Percentiles rank a stretch among this genome's conserved stretches.
phyloP scores from a whole-genome alignment of 1,140 invertebrate genomes.

The Venustaconcha ellipsiformis region DNA sequence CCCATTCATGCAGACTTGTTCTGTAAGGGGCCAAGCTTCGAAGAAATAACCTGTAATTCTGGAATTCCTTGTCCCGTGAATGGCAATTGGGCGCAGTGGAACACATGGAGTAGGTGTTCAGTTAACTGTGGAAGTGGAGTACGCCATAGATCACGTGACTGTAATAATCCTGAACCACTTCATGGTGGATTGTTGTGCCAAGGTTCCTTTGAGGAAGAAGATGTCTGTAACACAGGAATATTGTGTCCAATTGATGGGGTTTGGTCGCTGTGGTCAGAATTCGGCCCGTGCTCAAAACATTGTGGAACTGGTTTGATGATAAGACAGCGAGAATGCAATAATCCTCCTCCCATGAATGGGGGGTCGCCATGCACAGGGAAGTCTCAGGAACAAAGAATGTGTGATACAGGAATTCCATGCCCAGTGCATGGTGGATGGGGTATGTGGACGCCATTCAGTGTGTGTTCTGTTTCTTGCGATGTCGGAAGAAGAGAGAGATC shows the following conservation, averaged over 20 bases:
- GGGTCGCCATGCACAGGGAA: slow-evolving; percentile 77
- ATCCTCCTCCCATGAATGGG: slow-evolving; percentile 74
- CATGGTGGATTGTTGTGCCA: slow-evolving; percentile 54
- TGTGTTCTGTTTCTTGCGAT: slow-evolving; percentile 47
- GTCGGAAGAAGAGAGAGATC: slow-evolving; percentile 44
- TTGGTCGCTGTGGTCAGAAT: slow-evolving; percentile 39
- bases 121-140: slow-evolving; percentile 35
- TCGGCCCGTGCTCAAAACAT: slow-evolving; percentile 24
- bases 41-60: slow-evolving; percentile 49
- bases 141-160: slow-evolving; percentile 33
- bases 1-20: slow-evolving; percentile 59
- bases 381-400: slow-evolving; percentile 14
- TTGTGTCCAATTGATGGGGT: slow-evolving; percentile 27
- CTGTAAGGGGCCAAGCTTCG: slow-evolving; percentile 48
- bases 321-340: slow-evolving; percentile 75
- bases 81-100: slow-evolving; percentile 47
- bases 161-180: slow-evolving; percentile 41
- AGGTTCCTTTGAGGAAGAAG: slow-evolving; percentile 30
- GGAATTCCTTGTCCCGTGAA: slow-evolving; percentile 63
- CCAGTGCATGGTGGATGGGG: slow-evolving; percentile 65
- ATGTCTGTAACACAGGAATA: slow-evolving; percentile 37
- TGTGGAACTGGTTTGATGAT: slow-evolving; percentile 34
- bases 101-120: slow-evolving; percentile 36
- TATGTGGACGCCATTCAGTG: slow-evolving; percentile 50
- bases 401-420: slow-evolving; percentile 40